These are phyloP conservation scores for Ophion obscuratus DNA, from an alignment of 2,888 invertebrate species.

Conservation along the genomic window DNA sequence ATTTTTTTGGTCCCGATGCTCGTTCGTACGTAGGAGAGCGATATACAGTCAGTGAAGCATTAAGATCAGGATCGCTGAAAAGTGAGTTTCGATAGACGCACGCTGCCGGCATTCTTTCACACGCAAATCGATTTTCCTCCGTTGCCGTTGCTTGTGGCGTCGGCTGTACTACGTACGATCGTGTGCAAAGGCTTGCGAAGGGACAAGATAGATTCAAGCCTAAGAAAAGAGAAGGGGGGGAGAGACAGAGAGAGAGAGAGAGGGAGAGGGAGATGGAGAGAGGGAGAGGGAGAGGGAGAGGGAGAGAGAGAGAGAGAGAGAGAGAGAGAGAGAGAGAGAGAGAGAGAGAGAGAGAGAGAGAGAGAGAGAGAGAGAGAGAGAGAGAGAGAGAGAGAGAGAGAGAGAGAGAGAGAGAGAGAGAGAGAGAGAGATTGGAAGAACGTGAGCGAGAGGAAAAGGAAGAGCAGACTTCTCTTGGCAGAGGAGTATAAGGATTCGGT, in stretches of 20 bases:
- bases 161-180: slow-evolving; percentile 18
- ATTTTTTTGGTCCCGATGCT: slow-evolving; percentile 10
- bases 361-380: slow-evolving; percentile 3
- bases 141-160: slow-evolving; percentile 16
- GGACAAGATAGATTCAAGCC: slow-evolving; percentile 55
- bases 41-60: slow-evolving; percentile 51
- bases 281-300: neutral
- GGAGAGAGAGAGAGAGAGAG: neutral
- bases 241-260: slow-evolving; percentile 26
- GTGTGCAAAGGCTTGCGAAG: slow-evolving; percentile 40
- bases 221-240: slow-evolving; percentile 24
- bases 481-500: slow-evolving; percentile 51
- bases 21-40: slow-evolving; percentile 29
- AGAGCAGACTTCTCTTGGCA: slow-evolving; percentile 46
- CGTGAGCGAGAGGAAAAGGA: slow-evolving; percentile 36
- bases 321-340: slow-evolving; percentile 26
- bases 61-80: slow-evolving; percentile 50
- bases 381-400: slow-evolving; percentile 31
- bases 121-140: slow-evolving; percentile 71
- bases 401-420: neutral
- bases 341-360: slow-evolving; percentile 1
- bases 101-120: slow-evolving; percentile 72
- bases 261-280: neutral
- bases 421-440: neutral
- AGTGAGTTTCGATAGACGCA: slow-evolving; percentile 59